phyloP scores from a whole-genome alignment of 2,797 vertebrate genomes.

The Xiphophorus birchmanni region DNA sequence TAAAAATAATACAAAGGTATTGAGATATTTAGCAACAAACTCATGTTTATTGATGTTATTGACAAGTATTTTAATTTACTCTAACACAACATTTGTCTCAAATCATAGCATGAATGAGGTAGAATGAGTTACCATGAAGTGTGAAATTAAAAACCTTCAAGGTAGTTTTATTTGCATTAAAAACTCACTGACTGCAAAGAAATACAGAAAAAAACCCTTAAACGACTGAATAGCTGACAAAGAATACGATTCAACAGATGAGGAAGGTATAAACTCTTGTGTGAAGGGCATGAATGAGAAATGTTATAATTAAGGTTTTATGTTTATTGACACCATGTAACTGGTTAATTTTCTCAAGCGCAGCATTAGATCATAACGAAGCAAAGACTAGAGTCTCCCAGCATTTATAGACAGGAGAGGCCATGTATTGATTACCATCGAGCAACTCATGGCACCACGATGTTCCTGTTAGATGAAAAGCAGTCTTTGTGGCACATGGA shows the following conservation, averaged over 20 bases:
- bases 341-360: slow-evolving; percentile 39
- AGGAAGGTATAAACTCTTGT: slow-evolving; percentile 3
- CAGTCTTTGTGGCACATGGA: slow-evolving; percentile 21
- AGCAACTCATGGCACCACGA: slow-evolving; percentile 38
- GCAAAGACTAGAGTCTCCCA: slow-evolving; percentile 39
- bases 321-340: slow-evolving; percentile 36
- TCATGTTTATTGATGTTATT: background rate
- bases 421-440: slow-evolving; percentile 56
- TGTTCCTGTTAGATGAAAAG: slow-evolving; percentile 38
- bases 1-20: slow-evolving; percentile 16
- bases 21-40: background rate
- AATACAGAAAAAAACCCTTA: slow-evolving; percentile 7
- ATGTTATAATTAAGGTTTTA: slow-evolving; percentile 6
- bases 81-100: background rate
- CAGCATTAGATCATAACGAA: slow-evolving; percentile 30
- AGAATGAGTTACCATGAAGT: slow-evolving; percentile 13
- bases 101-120: slow-evolving; percentile 6
- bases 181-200: slow-evolving; percentile 20
- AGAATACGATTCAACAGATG: background rate
- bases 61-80: background rate
- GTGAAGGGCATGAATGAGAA: slow-evolving; percentile 9
- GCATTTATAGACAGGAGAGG: slow-evolving; percentile 45
- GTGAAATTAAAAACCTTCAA: slow-evolving; percentile 17
- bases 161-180: slow-evolving; percentile 12
- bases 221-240: background rate